phyloP scores from a whole-genome alignment of 2,797 vertebrate genomes.

The Fundulus diaphanus region DNA sequence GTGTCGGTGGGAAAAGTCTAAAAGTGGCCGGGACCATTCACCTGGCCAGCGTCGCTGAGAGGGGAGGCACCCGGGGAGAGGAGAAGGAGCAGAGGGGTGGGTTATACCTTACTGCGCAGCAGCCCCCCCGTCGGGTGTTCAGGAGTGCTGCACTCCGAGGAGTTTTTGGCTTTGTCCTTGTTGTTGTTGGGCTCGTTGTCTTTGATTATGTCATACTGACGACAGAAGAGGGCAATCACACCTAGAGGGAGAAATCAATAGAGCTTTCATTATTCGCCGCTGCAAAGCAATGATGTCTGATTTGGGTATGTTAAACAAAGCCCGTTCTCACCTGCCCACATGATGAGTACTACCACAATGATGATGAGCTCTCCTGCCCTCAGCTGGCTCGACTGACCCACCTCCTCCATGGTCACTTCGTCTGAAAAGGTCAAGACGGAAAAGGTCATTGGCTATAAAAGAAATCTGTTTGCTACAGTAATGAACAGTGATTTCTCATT shows the following conservation, averaged over 20 bases:
- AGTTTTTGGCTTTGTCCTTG: slow-evolving; percentile 97
- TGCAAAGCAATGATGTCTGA: neutral
- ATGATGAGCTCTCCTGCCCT: slow-evolving; percentile 94
- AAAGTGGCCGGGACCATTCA: slow-evolving; percentile 72
- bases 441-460: neutral
- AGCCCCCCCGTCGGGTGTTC: slow-evolving; percentile 94
- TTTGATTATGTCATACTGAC: slow-evolving; percentile 98
- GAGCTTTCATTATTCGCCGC: neutral
- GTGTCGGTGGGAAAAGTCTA: slow-evolving; percentile 46
- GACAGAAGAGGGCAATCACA: slow-evolving; percentile 96
- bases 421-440: slow-evolving; percentile 76
- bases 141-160: slow-evolving; percentile 95
- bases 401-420: slow-evolving; percentile 95
- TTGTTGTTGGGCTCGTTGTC: slow-evolving; percentile 97
- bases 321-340: slow-evolving; percentile 92
- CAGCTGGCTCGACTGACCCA: slow-evolving; percentile 88
- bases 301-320: neutral
- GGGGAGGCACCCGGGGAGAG: slow-evolving; percentile 59
- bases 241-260: slow-evolving; percentile 72
- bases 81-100: slow-evolving; percentile 41
- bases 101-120: slow-evolving; percentile 93
- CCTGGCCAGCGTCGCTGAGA: slow-evolving; percentile 72
- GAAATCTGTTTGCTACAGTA: neutral
- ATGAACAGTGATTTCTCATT: neutral
- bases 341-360: slow-evolving; percentile 94